Evolutionary conservation across 1,140 invertebrate genomes (phyloP), one percentile per base, ranked within the genome.

Genomic region (Diorhabda sublineata): DNA sequence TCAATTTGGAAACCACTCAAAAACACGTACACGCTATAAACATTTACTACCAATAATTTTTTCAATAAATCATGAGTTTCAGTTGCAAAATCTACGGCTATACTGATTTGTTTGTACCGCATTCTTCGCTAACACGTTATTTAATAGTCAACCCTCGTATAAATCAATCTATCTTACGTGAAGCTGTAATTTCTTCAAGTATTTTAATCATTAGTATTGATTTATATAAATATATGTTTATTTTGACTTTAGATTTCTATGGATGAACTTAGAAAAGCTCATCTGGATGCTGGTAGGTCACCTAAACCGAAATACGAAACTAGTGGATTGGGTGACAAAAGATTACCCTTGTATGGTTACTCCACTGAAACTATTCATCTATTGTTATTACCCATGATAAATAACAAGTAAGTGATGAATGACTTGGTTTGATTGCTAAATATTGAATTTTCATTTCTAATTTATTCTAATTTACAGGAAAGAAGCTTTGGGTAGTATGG

Each of bases 401-500:
- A 93, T 77, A 96, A 95, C 71, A 97, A 97, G 94, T 96, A 84
- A 84, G 89, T 86, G 5, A 11, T 61, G 8, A 6, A 41, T 42
- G 3, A 41, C 6, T 42, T 41, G 4, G 41, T 61, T 61, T 26
- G 26, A 26, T 26, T 26, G 26, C 26, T 26, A 26, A 26, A 26
- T 26, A 26, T 26, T 26, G 26, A 26, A 26, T 26, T 26, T 26
- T 26, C 26, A 26, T 26, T 62, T 58, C 4, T 58, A 42, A 68
- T 74, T 76, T 85, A 52, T 62, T 58, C 4, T 58, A 42, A 68
- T 74, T 76, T 85, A 52, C 81, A 97, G 95, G 80, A 99, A 99
- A 85, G 98, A 99, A 88, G 95, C 97, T 4, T 84, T 99, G 8
- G 98, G 98, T 45, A 98, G 96, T 3, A 99, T 99, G 98, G 98